Base-by-base conservation (phyloP, 2,888 invertebrate species). In the Diaprepes abbreviatus region DNA sequence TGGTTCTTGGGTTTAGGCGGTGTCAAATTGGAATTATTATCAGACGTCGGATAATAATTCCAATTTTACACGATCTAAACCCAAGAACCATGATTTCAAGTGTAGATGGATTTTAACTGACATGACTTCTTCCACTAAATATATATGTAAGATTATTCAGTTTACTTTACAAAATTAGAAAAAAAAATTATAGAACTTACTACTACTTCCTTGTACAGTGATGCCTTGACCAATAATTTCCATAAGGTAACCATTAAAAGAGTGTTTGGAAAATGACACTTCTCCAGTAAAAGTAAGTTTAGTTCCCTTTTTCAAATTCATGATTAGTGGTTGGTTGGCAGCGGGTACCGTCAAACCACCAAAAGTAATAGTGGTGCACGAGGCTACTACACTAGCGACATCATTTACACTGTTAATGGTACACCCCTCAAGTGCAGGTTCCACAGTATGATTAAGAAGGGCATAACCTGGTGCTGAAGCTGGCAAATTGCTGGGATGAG, bases 291-390 rank as follows among this genome's bases (percentile, higher is more conserved):
- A 67, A 1, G 67, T 60, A 7, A 67, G n/a, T 1, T 31, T 52
- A 10, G 67, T 59, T 2, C 67, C 67, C 24, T 54, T 7, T 50
- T 59, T 38, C n/a, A 57, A n/a, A 12, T 57, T 36, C 35, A 57
- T 38, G 7, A 57, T 57, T 24, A 57, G 16, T 24, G 57, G 57
- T 16, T 57, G 38, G 10, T 35, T 57, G 12, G n/a, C 33, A 1
- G 64, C 38, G 1, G 64, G 64, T 24, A 67, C 67, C 9, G 52
- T 40, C 7, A 67, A 60, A 12, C 40, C 24, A 52, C 54, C 67
- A 17, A 67, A 40, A 17, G 17, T 67, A 36, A 67, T 67, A 10
- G 10, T 59, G 40, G 67, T 60, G 21, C 67, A 67, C n/a, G 52
- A 40, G 9, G 52, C 31, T 17, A 17, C 10, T 6, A 50, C 67